Conservation (phyloP, 2,797 vertebrate genomes). For the Schizopygopsis pylzovi region DNA sequence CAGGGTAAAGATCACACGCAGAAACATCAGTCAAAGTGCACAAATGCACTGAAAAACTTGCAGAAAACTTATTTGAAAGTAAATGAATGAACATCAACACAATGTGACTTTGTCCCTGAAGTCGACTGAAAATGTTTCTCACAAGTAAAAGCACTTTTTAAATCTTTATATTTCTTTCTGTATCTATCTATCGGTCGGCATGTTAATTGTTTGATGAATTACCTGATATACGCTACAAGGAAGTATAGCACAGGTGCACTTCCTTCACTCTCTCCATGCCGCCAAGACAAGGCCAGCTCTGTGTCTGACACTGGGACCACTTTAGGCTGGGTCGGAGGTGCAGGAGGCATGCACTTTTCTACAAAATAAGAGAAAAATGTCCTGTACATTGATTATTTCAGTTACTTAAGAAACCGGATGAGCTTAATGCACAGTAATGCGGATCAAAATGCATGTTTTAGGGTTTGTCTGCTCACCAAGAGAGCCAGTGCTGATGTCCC, state of each 20-base stretch:
- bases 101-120: background rate
- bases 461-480: conserved; percentile 77
- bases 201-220: background rate
- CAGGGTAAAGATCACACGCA: conserved; percentile 3
- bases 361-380: conserved; percentile 3
- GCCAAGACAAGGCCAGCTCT: conserved; percentile 93
- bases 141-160: background rate
- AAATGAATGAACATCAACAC: background rate
- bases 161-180: background rate
- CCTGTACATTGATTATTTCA: background rate
- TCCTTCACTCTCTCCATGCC: conserved; percentile 82
- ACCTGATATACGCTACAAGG: conserved; percentile 92
- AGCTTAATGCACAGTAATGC: background rate
- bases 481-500: conserved; percentile 84
- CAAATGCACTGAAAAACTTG: background rate
- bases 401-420: background rate
- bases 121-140: background rate
- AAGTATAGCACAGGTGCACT: conserved; percentile 88
- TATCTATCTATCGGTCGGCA: background rate
- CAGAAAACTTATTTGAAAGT: background rate
- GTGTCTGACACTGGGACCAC: conserved; percentile 89
- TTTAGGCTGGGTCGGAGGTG: conserved; percentile 84
- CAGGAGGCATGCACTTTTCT: conserved; percentile 91
- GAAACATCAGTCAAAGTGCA: conserved; percentile 19
- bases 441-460: background rate